A percentile compares a stretch with the other conserved stretches of the same genome.
These are phyloP conservation scores for Anoplius nigerrimus DNA, from an alignment of 2,888 invertebrate species.

Conservation along the genomic window DNA sequence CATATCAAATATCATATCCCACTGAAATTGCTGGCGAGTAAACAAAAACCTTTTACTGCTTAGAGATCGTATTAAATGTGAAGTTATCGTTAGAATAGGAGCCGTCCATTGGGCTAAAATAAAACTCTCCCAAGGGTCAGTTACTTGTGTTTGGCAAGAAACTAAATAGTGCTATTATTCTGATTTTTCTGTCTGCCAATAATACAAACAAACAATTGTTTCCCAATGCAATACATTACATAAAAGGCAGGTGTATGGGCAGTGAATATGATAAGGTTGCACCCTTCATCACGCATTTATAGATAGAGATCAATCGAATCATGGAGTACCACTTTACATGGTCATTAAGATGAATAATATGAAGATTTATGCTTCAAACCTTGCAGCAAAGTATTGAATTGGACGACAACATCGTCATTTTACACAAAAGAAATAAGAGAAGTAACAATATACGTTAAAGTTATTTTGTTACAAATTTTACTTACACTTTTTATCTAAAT, in stretches of 20 bases:
- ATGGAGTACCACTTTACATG: no score
- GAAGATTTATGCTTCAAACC: no score
- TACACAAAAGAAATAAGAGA: no score
- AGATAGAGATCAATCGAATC: no score
- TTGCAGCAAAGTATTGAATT: no score
- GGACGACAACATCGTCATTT: no score
- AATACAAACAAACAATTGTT: constrained; percentile 14
- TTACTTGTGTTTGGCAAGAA: constrained; percentile 1
- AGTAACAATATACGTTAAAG: no score
- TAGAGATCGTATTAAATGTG: constrained; percentile 47
- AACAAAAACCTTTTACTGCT: constrained; percentile 41
- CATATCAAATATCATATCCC: constrained; percentile 16
- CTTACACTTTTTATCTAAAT: no score
- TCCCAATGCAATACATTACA: constrained; percentile 3
- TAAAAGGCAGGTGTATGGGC: neutral
- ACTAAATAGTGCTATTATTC: constrained; percentile 19
- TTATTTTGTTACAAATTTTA: no score
- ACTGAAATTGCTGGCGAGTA: constrained; percentile 40
- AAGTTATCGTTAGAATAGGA: constrained; percentile 58
- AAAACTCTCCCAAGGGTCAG: constrained; percentile 14
- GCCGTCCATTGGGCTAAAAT: constrained; percentile 65
- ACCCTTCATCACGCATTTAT: no score
- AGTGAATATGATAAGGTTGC: no score
- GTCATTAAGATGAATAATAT: no score
- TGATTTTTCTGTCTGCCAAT: constrained; percentile 27